Conservation (phyloP, 2,113 vertebrate genomes). For the Petaurus breviceps region DNA sequence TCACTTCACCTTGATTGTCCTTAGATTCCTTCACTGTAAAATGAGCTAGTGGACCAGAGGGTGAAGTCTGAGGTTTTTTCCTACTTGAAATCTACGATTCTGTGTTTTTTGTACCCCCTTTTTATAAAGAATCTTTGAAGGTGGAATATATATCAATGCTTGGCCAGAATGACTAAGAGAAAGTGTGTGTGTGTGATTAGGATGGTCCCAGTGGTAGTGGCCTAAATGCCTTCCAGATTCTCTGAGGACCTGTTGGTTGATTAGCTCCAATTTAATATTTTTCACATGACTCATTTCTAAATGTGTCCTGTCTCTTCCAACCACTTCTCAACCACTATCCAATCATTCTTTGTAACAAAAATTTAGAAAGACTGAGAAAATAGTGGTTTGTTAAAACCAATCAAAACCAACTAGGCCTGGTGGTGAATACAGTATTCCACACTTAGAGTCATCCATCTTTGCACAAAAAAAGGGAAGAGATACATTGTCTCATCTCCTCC, state of each 20-base stretch:
- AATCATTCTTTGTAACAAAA: not conserved
- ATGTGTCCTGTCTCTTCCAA: not conserved
- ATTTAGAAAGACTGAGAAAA: not conserved
- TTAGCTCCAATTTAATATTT: not conserved
- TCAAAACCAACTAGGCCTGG: not conserved
- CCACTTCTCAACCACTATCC: not conserved
- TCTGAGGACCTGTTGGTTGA: not conserved
- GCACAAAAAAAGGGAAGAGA: not conserved
- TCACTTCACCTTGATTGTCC: not conserved
- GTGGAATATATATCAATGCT: not conserved
- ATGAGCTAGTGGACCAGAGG: too few species aligned
- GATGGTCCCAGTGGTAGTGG: not conserved
- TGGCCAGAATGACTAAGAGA: not conserved
- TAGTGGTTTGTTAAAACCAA: not conserved
- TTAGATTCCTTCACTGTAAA: not conserved
- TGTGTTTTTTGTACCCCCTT: conserved; percentile 7
- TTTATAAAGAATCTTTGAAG: not conserved
- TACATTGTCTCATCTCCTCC: not conserved
- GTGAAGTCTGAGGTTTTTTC: not conserved
- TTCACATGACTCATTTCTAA: not conserved
- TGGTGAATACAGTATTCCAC: not conserved
- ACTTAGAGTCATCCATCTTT: not conserved
- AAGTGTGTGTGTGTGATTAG: not conserved
- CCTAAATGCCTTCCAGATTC: not conserved
- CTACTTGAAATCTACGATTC: conserved; percentile 16